Conservation (phyloP, 2,113 vertebrate genomes). For the Crotalus tigris region DNA sequence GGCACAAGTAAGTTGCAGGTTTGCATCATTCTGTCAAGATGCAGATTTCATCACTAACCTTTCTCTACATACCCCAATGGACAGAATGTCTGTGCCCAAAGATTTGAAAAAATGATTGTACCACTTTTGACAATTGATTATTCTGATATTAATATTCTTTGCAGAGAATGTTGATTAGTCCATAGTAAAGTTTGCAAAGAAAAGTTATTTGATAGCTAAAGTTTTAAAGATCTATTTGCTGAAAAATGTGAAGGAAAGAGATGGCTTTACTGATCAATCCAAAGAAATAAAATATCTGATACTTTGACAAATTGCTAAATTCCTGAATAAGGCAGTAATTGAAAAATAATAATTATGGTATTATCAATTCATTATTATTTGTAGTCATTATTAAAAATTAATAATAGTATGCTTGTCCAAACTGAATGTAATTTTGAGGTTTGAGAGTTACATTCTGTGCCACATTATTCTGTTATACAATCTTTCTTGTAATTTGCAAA, state of each 20-base stretch:
- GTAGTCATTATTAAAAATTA: background rate
- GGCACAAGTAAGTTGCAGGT: background rate
- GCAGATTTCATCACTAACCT: background rate
- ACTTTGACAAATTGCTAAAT: background rate
- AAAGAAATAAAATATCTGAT: background rate
- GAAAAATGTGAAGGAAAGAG: background rate
- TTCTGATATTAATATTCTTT: background rate
- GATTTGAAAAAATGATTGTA: background rate
- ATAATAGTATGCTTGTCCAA: background rate
- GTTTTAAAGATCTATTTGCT: background rate
- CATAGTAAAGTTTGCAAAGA: accelerated
- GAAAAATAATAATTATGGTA: background rate
- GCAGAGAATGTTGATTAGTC: background rate
- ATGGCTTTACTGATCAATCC: background rate
- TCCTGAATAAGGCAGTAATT: background rate
- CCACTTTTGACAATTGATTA: background rate
- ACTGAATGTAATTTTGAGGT: background rate
- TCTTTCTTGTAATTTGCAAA: background rate
- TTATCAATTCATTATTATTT: background rate
- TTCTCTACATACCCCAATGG: background rate
- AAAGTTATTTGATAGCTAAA: background rate
- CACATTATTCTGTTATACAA: background rate
- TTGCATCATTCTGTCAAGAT: background rate
- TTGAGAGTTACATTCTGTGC: background rate
- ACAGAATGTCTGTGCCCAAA: background rate